Percentiles rank a stretch among this genome's conserved stretches.
phyloP scores from a whole-genome alignment of 2,113 vertebrate genomes.

The Peromyscus polionotus region DNA sequence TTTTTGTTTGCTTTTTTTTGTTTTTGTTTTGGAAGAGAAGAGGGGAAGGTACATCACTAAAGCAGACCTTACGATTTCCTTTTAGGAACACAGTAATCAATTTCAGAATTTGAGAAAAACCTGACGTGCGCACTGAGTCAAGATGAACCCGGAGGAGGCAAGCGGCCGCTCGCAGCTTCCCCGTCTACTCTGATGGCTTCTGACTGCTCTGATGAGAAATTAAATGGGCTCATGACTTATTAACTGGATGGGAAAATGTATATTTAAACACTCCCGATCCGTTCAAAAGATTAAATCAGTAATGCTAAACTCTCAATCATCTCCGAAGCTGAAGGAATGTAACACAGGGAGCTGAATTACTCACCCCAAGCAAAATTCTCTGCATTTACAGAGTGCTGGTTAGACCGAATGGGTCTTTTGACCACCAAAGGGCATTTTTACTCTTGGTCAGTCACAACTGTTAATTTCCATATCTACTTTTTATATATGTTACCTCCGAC shows the following conservation, averaged over 20 bases:
- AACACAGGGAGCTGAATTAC: conserved; percentile 30
- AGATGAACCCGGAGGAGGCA: conserved; percentile 21
- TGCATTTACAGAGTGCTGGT: conserved; percentile 22
- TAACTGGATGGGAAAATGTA: conserved; percentile 55
- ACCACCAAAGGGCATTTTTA: conserved; percentile 5
- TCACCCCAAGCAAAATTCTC: conserved; percentile 39
- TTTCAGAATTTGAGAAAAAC: conserved; percentile 10
- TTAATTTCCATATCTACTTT: conserved; percentile 29
- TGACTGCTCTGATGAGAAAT: conserved; percentile 35
- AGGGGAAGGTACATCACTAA: neutral
- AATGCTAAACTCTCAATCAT: conserved; percentile 58
- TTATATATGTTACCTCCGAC: neutral
- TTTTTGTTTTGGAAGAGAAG: neutral
- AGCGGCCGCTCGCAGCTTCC: neutral
- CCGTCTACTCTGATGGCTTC: conserved; percentile 38
- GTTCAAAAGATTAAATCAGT: conserved; percentile 42
- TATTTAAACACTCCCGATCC: conserved; percentile 68
- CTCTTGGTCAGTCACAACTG: neutral
- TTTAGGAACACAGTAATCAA: neutral
- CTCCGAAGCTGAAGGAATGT: conserved; percentile 44
- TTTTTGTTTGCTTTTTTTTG: neutral
- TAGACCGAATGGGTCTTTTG: conserved; percentile 14
- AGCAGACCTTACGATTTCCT: neutral
- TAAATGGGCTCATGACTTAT: conserved; percentile 59
- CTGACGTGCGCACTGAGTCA: neutral